Conservation (phyloP, 1,140 invertebrate genomes). For the Liolophura sinensis region DNA sequence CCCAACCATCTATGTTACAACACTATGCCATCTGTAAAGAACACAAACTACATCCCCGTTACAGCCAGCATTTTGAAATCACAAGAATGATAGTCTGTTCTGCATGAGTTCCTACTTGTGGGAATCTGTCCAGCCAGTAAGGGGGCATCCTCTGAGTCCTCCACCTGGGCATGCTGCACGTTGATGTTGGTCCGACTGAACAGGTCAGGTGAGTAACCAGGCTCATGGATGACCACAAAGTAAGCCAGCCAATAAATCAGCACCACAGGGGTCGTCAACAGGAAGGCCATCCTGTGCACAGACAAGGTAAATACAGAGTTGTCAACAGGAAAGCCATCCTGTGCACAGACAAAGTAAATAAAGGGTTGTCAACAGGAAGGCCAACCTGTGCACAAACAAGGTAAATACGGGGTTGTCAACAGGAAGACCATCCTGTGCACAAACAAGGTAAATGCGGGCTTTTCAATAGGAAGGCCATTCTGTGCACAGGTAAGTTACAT, state of each 20-base stretch:
- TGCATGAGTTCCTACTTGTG: no score
- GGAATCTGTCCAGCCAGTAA: no score
- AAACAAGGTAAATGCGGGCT: neutral
- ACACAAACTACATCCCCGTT: no score
- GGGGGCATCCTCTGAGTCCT: no score
- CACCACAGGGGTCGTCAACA: slow-evolving; percentile 42
- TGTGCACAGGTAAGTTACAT: no score
- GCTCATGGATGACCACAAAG: slow-evolving; percentile 29
- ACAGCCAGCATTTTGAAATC: no score
- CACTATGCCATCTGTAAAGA: no score
- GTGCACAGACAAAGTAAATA: neutral
- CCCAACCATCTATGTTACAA: no score
- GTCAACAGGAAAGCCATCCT: slow-evolving; percentile 48
- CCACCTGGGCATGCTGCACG: no score
- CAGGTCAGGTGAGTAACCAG: neutral
- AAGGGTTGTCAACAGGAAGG: slow-evolving; percentile 39
- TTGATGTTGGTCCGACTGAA: neutral
- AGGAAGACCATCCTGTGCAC: slow-evolving; percentile 40
- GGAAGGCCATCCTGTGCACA: slow-evolving; percentile 38
- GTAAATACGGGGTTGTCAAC: slow-evolving; percentile 22
- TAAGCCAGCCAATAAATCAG: slow-evolving; percentile 40
- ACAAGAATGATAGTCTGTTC: neutral
- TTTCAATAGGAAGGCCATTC: slow-evolving; percentile 43
- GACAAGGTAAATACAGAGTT: slow-evolving; percentile 1
- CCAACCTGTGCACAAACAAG: slow-evolving; percentile 25